Conservation (phyloP, 2,797 vertebrate genomes). For the Podarcis siculus region DNA sequence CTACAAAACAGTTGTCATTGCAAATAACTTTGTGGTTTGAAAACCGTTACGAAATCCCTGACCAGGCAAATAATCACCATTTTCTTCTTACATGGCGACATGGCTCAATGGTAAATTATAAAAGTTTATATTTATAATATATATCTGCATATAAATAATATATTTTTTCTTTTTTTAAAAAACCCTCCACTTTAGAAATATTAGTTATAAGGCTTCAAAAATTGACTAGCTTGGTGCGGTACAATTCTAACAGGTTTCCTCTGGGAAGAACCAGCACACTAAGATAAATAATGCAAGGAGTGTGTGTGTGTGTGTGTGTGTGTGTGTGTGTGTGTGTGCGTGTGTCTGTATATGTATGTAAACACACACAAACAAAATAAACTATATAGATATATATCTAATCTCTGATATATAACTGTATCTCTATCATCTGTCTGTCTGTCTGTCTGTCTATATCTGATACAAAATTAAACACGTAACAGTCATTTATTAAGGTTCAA, state of each 20-base stretch:
- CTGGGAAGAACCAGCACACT: too few relatives aligned
- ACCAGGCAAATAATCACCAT: too few relatives aligned
- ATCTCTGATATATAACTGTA: too few relatives aligned
- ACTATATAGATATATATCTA: too few relatives aligned
- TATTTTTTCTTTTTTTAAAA: too few relatives aligned
- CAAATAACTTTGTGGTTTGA: background rate
- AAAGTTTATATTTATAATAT: background rate
- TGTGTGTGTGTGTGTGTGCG: too few relatives aligned
- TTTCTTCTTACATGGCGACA: background rate
- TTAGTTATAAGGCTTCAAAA: background rate
- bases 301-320: background rate
- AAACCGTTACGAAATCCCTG: background rate
- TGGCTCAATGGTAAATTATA: background rate
- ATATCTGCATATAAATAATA: background rate
- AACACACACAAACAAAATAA: background rate
- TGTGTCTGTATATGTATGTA: background rate
- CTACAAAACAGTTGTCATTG: background rate
- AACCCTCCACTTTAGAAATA: background rate
- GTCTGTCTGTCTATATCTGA: background rate
- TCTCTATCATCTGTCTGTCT: too few relatives aligned
- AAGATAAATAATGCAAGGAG: too few relatives aligned
- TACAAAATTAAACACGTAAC: too few relatives aligned
- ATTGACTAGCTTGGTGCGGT: background rate
- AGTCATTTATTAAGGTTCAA: background rate
- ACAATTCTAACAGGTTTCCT: background rate